Evolutionary conservation across 2,888 invertebrate species (phyloP), one percentile per base, ranked within the genome.

Genomic region (Punctoribates punctum): DNA sequence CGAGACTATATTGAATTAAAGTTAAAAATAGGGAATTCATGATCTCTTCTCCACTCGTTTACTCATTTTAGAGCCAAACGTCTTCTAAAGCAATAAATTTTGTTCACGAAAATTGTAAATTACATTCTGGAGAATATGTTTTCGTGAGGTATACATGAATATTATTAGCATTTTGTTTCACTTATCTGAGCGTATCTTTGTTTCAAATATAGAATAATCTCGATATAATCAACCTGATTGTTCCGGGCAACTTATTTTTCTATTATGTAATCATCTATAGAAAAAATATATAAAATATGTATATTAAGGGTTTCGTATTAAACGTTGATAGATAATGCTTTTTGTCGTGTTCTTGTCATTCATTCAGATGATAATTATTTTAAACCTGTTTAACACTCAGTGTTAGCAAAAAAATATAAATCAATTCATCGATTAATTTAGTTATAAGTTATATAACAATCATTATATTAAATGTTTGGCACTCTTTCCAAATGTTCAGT

Each of bases 141-240:
- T 38, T 67, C 67, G 67, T 67, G 67, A 67, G 4, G 38, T 67
- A 38, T 42, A 42, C 42, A n/a, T 23, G 38, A 67, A 67, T 67
- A 67, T 67, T 38, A 67, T 67, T 67, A 67, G n/a, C 42, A 67
- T 67, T 38, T 42, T 42, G 20, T 67, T 65, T 42, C 6, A 60
- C 23, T 60, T 60, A 3, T 60, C 1, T 11, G 29, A 60, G 13
- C 27, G 13, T 11, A n/a, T 27, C 29, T 60, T 60, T 60, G 60
- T 60, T 29, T 60, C 60, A 51, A 4, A 60, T 20, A 23, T 67
- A 20, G 27, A 20, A 42, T 42, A 42, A 67, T 29, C 25, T 60
- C 2, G 11, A 27, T 27, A 17, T 27, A 54, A 54, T 27, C 27
- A 4, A 23, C 20, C 5, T 15, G 20, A 54, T 54, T 54, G 6